Percentiles rank a stretch among this genome's conserved stretches.
Evolutionary conservation across 2,113 vertebrate genomes (phyloP).

Genomic region (Sebastes fasciatus): DNA sequence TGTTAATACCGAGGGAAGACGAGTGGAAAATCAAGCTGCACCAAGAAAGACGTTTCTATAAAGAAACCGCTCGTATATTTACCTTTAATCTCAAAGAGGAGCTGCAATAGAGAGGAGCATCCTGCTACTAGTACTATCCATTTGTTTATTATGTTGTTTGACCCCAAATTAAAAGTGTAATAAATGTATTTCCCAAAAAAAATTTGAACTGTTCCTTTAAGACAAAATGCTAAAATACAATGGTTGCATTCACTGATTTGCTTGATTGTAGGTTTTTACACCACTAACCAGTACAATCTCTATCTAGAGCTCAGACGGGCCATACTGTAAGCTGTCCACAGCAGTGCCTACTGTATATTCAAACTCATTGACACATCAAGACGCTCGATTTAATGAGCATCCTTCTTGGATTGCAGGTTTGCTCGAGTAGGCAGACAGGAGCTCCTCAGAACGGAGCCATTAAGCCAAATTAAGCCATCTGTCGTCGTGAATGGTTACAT

Average conservation of each 20-base stretch:
- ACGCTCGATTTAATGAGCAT: conserved; percentile 2
- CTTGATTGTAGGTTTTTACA: background rate
- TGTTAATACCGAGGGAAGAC: conserved; percentile 6
- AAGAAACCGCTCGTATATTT: background rate
- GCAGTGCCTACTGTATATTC: background rate
- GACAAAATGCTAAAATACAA: background rate
- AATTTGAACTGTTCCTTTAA: too few relatives aligned
- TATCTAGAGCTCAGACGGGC: too few relatives aligned
- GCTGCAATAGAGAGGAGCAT: background rate
- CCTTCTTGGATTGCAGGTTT: background rate
- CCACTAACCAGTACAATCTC: background rate
- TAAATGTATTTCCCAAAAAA: too few relatives aligned
- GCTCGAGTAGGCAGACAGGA: background rate
- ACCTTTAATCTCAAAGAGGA: background rate
- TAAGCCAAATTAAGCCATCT: conserved; percentile 39
- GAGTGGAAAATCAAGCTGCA: background rate
- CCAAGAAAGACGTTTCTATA: background rate
- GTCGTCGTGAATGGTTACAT: conserved; percentile 41
- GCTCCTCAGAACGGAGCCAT: conserved; percentile 10
- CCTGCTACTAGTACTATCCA: background rate
- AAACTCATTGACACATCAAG: background rate
- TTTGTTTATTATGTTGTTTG: background rate
- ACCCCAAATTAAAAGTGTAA: background rate
- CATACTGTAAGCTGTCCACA: too few relatives aligned
- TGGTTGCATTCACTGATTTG: background rate